Base-by-base conservation (phyloP, 1,140 invertebrate genomes). In the Meloidogyne floridensis region DNA sequence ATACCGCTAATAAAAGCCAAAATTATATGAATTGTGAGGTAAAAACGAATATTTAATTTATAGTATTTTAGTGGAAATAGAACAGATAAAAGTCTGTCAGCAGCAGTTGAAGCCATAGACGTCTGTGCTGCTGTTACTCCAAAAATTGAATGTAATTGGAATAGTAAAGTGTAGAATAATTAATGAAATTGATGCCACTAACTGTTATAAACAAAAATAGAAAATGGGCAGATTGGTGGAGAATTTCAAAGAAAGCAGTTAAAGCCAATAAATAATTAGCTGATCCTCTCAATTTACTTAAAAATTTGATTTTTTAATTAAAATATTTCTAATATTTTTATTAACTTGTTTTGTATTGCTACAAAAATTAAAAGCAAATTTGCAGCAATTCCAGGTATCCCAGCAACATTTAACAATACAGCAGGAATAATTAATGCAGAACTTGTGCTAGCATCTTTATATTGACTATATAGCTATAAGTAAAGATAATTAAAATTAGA, bases 281-380 rank as follows among this genome's bases (percentile, higher is more conserved):
- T 7, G 75, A 76, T 51, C 75, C 75, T 20, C 75, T 51, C 20
- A 76, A 10, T 10, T 18, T 54, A 13, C 73, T 75, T 32, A 32
- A 43, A 75, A 73, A 13, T 43, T 43, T 32, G 2, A 73, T 1
- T 73, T 73, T 73, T 42, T 11, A 43, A 10, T 43, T 43, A 13
- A 73, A 32, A 32, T 32, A 43, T 13, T 11, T 73, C 3, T 42
- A 51, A 51, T 11, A 0, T 13, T 73, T 42, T 76, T 51, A 65
- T 20, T 76, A 18, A 76, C 75, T 53, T 76, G 11, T 42, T 76
- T 53, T 53, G 32, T 10, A 42, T 13, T 11, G 75, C 59, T 10
- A 76, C 75, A 53, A 47, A 76, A 76, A 76, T 76, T 20, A 76
- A 53, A 18, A 76, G 51, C 13, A 76, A 20, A 20, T 76, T 76